Evolutionary conservation across 1,140 invertebrate genomes (phyloP), one percentile per base, ranked within the genome.

Genomic region (Linepithema humile): DNA sequence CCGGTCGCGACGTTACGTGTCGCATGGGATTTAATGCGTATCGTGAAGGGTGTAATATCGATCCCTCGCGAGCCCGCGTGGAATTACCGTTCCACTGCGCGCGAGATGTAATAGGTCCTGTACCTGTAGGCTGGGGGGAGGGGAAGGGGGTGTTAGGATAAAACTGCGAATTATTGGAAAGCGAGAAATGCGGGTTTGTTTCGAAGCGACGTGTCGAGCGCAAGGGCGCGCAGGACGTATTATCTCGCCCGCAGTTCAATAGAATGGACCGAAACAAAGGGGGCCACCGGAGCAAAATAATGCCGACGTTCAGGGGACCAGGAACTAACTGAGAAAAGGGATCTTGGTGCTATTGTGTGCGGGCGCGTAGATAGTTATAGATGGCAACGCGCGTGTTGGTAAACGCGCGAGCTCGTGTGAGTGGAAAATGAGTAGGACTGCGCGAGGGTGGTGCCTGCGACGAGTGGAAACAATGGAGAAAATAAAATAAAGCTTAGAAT

Each of bases 221-320:
- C 84, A 57, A 88, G 85, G 73, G 86, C 86, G 70, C 67, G 48
- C 75, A 86, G 88, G 90, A 85, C 90, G 92, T 91, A 92, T 92
- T 92, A 93, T 93, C 91, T 91, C 89, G 83, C 86, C 88, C 88
- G 86, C 89, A 83, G 92, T 93, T 93, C 92, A 92, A 93, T 93
- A 92, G 92, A 89, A 91, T 89, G 86, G 89, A 88, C 89, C 91
- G 91, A 92, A 93, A 93, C 92, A 93, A 93, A 93, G 88, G 88
- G 43, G 90, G 88, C 91, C 89, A 86, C 85, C 87, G 10, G 89
- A 85, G 89, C 89, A 93, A 93, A 93, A 93, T 93, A 93, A 93
- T 90, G 90, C 91, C 86, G 89, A 93, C 92, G 91, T 92, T 92
- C 91, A 89, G 89, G 83, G 90, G 82, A 88, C 87, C 55, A 84